Base-by-base conservation (phyloP, 2,113 vertebrate species). In the Sturnira hondurensis region DNA sequence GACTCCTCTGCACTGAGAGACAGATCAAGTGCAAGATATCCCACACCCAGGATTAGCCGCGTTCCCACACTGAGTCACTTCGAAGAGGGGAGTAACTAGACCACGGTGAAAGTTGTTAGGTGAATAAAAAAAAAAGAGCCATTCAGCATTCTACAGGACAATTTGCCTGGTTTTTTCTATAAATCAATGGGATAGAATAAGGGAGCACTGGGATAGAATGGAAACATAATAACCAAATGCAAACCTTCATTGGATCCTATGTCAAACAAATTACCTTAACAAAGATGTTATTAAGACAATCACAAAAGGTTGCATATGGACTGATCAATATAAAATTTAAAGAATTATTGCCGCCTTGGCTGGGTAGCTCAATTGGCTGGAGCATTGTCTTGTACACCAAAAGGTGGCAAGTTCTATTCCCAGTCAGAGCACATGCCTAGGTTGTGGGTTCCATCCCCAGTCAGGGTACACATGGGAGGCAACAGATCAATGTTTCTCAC, bases 241-340 rank as follows among this genome's bases (percentile, higher is more conserved):
- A 82, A 89, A 65, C 38, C 26, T 38, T 73, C 38, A 86, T 0
- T 68, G 38, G 33, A 67, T 61, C 54, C 68, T 76, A 52, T 2
- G 5, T 31, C 28, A 92, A 82, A 88, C 16, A 95, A 83, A 93
- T 74, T 45, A 96, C 94, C 52, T 91, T 41, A 54, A 65, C 88
- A 94, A 95, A 56, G 58, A 77, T 77, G 68, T 63, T 67, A 24
- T 43, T 77, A 71, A 85, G 52, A 85, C 1, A 77, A 38, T 54
- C 67, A 91, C 33, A 73, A 81, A 81, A 84, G 52, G 45, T 9
- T 86, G n/a, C 86, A 82, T 33, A 45, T 63, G 52, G 33, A 38
- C 38, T 50, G 12, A 93, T 41, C 28, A 36, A 78, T 77, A 50
- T 28, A 54, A 5, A 16, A 83, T 61, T 78, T 94, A 91, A 86